Base-by-base conservation (phyloP, 2,113 vertebrate genomes). In the Ceratotherium simum region DNA sequence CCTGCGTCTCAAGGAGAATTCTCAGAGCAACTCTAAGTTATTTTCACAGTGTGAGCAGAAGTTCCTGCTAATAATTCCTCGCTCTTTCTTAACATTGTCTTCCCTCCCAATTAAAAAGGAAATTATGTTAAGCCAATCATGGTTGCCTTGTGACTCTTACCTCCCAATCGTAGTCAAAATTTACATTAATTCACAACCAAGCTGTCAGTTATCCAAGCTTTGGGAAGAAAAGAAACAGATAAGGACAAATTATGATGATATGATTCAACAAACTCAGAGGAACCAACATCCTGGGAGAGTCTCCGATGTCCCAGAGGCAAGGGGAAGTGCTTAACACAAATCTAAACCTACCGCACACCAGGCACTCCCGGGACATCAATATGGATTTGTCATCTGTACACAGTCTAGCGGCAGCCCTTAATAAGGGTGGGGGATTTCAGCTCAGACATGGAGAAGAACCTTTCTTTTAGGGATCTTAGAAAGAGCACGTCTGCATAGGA, bases 381-480 rank as follows among this genome's bases (percentile, higher is more conserved):
- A 31, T 4, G 9, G 0, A 76, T 27, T 62, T 46, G 5, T 58
- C 65, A 64, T 70, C 65, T 84, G 33, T 60, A 42, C 4, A 36
- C 10, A 14, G 29, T 42, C 48, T 36, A 83, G 46, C 6, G 27
- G 7, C 12, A 48, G 36, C 31, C 56, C 80, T 90, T 60, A 21
- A 39, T 29, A 85, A 75, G 16, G 60, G 3, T 73, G 29, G 36
- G 17, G 42, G 6, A n/a, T 79, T 79, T 93, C 46, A 69, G 42
- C 42, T n/a, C 48, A 5, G 46, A 60, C 36, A 42, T 31, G 18
- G 23, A 81, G 29, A 93, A 27, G 29, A 62, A 25, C 13, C 33
- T 48, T 64, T 78, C n/a, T 70, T 79, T 65, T 56, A 48, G 31
- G 62, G 31, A 36, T 97, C 88, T 91, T 93, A 83, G 27, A 62